Evolutionary conservation across 2,113 vertebrate species (phyloP), one percentile per base, ranked within the genome.

Genomic region (Gopherus evgoodei): DNA sequence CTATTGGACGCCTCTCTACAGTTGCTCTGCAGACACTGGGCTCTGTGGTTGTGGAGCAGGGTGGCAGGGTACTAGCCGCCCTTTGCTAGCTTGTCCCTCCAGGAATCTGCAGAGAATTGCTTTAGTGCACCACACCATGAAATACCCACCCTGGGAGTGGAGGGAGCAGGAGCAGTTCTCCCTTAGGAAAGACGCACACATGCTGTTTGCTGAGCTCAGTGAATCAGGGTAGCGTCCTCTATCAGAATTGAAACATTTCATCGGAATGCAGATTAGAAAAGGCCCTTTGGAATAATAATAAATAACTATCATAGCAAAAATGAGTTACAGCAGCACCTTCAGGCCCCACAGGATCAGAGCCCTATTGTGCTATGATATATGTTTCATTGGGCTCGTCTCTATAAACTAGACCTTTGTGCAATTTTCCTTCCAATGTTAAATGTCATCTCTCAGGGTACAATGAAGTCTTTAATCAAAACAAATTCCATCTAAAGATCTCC

Each of bases 371-470:
- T n/a, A 81, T 75, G 81, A 59, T 47, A 53, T 78, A 38, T 82
- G 31, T 76, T 86, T 56, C 35, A 57, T 56, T 65, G 35, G 49
- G 6, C 65, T 12, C 10, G 0, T 10, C 65, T 69, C 65, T 31
- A n/a, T 53, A 49, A 62, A 54, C 22, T 83, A 22, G 86, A 42
- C 29, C 22, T 11, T 2, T 8, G 44, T 81, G 81, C 72, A 24
- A 10, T 44, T 0, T 0, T 27, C 56, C 52, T 29, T 16, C 5
- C 21, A 80, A 22, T 31, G 1, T 52, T 87, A 7, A 11, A 50
- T 84, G 5, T 1, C 53, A 62, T 31, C 27, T 25, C 52, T 13
- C 4, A 10, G 14, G 35, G 35, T 35, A 69, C 62, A 69, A n/a
- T 8, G 8, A 69, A 35, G 62, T 9, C 35, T n/a, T n/a, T n/a